Conservation (phyloP, 2,888 invertebrate species). For the Terebella lapidaria region DNA sequence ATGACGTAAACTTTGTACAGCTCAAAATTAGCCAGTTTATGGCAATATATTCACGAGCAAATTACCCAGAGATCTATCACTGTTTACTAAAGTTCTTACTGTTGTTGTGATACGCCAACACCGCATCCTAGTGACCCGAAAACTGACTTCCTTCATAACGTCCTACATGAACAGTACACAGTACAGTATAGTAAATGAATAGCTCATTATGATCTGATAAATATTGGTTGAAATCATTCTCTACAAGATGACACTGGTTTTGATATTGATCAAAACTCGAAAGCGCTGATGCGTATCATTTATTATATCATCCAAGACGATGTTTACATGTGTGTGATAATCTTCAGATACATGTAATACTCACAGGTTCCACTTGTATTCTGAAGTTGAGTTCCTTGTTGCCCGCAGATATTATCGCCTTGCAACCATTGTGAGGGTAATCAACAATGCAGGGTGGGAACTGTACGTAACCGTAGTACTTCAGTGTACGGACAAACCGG, state of each 20-base stretch:
- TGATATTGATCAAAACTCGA: too few species aligned
- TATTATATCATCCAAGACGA: too few species aligned
- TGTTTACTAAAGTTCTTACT: slow-evolving; percentile 28
- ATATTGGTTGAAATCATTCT: too few species aligned
- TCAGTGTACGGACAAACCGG: slow-evolving; percentile 74
- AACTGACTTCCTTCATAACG: slow-evolving; percentile 71
- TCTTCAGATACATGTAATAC: too few species aligned
- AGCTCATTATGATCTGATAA: too few species aligned
- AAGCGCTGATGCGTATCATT: too few species aligned
- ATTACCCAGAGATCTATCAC: too few species aligned
- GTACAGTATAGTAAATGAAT: too few species aligned
- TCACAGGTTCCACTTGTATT: slow-evolving; percentile 45
- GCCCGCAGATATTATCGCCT: slow-evolving; percentile 75
- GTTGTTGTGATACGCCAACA: slow-evolving; percentile 91
- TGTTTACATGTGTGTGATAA: too few species aligned
- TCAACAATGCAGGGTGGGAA: slow-evolving; percentile 72
- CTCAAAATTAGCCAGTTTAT: neutral
- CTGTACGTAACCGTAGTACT: slow-evolving; percentile 84
- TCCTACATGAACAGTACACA: slow-evolving; percentile 28
- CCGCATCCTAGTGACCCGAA: slow-evolving; percentile 91
- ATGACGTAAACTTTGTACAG: too few species aligned
- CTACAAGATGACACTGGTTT: too few species aligned
- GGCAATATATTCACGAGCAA: too few species aligned
- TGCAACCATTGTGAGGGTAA: slow-evolving; percentile 67
- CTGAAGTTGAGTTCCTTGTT: slow-evolving; percentile 76